Conservation (phyloP, 1,140 invertebrate genomes). For the Luehdorfia chinensis region DNA sequence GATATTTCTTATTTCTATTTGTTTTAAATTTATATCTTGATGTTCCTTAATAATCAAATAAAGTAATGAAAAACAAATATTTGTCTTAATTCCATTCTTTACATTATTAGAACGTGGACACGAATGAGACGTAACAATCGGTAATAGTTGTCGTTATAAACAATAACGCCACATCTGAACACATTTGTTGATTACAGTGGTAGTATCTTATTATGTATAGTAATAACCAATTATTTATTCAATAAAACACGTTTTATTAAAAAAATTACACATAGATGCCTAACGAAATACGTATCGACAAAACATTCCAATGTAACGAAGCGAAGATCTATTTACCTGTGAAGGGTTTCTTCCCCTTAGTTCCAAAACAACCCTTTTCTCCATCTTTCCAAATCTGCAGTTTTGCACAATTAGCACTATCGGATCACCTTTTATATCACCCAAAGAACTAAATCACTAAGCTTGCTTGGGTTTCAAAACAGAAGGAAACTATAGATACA, state of each 20-base stretch:
- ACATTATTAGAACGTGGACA: conserved; percentile 51
- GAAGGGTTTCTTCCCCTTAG: conserved; percentile 88
- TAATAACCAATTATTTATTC: conserved; percentile 16
- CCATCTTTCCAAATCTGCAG: conserved; percentile 80
- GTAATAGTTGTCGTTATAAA: conserved; percentile 56
- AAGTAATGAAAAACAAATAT: neutral
- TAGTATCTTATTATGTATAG: conserved; percentile 10
- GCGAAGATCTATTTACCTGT: conserved; percentile 82
- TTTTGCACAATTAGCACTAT: conserved; percentile 55
- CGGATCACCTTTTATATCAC: conserved; percentile 49
- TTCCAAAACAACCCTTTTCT: conserved; percentile 94
- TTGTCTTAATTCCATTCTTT: conserved; percentile 16
- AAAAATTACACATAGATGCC: conserved; percentile 42
- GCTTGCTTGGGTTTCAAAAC: conserved; percentile 78
- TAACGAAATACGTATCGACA: conserved; percentile 75
- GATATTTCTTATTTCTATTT: conserved; percentile 20
- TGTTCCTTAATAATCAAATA: conserved; percentile 6
- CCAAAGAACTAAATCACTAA: conserved; percentile 69
- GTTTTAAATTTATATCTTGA: neutral
- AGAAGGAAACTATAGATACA: conserved; percentile 76
- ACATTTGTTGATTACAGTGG: conserved; percentile 21
- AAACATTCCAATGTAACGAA: conserved; percentile 72
- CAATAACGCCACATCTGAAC: conserved; percentile 60
- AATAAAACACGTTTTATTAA: conserved; percentile 30
- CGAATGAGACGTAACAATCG: conserved; percentile 67